Conservation (phyloP, 2,113 vertebrate species). For the Oncorhynchus nerka region DNA sequence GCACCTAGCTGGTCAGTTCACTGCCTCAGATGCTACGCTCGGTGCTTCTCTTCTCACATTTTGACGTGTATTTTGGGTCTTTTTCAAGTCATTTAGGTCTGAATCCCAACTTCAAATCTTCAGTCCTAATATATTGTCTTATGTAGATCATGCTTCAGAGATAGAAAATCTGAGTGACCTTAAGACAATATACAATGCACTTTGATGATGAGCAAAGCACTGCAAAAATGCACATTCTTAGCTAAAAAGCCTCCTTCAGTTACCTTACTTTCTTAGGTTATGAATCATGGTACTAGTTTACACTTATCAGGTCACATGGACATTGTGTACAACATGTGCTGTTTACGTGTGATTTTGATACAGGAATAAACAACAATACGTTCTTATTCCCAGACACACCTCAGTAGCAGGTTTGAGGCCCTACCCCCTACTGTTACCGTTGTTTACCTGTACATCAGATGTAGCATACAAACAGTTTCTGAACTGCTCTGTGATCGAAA, state of each 20-base stretch:
- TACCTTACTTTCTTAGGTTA: no score
- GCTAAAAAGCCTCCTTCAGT: no score
- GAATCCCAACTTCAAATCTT: conserved; percentile 5
- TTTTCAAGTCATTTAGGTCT: conserved; percentile 21
- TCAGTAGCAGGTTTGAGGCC: conserved; percentile 34
- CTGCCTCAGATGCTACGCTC: conserved; percentile 13
- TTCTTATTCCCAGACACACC: conserved; percentile 50
- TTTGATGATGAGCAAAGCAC: no score
- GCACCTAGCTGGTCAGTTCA: conserved; percentile 34
- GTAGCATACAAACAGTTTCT: conserved; percentile 53
- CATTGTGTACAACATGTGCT: background rate
- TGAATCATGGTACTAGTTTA: no score
- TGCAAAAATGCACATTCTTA: no score
- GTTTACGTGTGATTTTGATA: background rate
- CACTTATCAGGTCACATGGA: background rate
- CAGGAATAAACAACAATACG: conserved; percentile 43
- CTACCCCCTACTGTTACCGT: conserved; percentile 22
- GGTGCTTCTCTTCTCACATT: conserved; percentile 3
- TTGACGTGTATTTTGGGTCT: conserved; percentile 31
- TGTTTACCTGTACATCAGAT: conserved; percentile 48
- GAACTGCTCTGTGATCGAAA: conserved; percentile 62
- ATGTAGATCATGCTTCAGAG: no score
- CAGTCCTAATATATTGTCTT: no score
- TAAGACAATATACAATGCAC: no score
- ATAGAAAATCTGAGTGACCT: no score